Evolutionary conservation across 2,113 vertebrate species (phyloP).

Genomic region (Corythoichthys intestinalis): DNA sequence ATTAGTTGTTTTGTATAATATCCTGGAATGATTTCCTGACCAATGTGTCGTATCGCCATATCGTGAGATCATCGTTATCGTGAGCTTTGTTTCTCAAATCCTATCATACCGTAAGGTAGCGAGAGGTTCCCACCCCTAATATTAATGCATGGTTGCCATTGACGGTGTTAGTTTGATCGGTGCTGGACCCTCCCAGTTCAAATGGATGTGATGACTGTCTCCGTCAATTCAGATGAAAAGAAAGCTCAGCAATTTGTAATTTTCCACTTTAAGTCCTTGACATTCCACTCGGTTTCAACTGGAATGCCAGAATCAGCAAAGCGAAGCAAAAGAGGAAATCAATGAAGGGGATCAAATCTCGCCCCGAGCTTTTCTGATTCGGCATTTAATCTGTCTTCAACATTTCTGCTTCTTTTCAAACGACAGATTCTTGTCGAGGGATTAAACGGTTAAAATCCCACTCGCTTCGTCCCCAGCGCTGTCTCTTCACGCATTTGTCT

Average conservation of each 20-base stretch:
- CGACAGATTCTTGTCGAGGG: conserved; percentile 36
- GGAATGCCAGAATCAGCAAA: conserved; percentile 49
- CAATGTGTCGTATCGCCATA: too few relatives aligned
- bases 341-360: conserved; percentile 62
- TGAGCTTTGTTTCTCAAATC: too few relatives aligned
- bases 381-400: conserved; percentile 60
- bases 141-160: too few relatives aligned
- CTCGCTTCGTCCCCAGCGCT: conserved; percentile 19
- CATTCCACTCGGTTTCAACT: conserved; percentile 56
- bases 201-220: too few relatives aligned
- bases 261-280: conserved; percentile 52
- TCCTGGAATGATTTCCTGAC: too few relatives aligned
- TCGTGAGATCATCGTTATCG: too few relatives aligned
- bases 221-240: not conserved
- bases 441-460: conserved; percentile 64
- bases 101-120: too few relatives aligned
- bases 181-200: too few relatives aligned
- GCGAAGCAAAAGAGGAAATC: conserved; percentile 51
- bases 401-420: conserved; percentile 43
- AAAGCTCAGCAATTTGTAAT: conserved; percentile 50
- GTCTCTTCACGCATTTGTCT: conserved; percentile 26
- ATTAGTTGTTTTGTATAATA: too few relatives aligned
- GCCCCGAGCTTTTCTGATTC: conserved; percentile 57
- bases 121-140: too few relatives aligned
- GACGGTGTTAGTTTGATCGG: too few relatives aligned